Percentiles rank a stretch among this genome's conserved stretches.
phyloP scores from a whole-genome alignment of 2,888 invertebrate genomes.

The Selenia dentaria region DNA sequence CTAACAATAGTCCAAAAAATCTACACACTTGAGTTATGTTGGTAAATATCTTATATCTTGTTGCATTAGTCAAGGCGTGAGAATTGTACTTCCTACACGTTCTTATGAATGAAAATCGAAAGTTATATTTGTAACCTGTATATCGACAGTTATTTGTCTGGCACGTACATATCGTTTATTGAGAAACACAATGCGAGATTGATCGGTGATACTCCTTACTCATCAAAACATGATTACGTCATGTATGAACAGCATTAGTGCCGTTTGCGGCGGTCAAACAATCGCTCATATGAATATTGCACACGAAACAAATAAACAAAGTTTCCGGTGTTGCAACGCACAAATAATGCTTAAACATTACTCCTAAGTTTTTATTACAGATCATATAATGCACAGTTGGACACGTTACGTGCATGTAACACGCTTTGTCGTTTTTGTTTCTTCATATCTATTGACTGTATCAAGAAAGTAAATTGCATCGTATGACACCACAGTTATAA shows the following conservation, averaged over 20 bases:
- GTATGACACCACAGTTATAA: slow-evolving; percentile 6
- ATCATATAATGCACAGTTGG: slow-evolving; percentile 12
- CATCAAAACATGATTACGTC: slow-evolving; percentile 50
- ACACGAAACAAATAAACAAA: slow-evolving; percentile 39
- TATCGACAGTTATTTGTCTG: slow-evolving; percentile 25
- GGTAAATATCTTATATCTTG: slow-evolving; percentile 30
- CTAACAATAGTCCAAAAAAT: slow-evolving; percentile 37
- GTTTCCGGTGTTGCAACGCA: slow-evolving; percentile 45
- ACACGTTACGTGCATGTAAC: neutral
- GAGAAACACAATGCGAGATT: slow-evolving; percentile 25
- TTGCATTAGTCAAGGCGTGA: slow-evolving; percentile 35
- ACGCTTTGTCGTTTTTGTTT: slow-evolving; percentile 2
- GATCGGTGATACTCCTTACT: slow-evolving; percentile 39
- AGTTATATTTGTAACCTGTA: slow-evolving; percentile 26
- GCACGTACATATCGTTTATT: slow-evolving; percentile 17
- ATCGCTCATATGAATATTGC: slow-evolving; percentile 31
- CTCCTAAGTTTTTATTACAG: slow-evolving; percentile 10
- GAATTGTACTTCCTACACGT: slow-evolving; percentile 38
- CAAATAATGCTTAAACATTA: slow-evolving; percentile 16
- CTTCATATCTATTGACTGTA: slow-evolving; percentile 1
- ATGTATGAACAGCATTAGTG: slow-evolving; percentile 29
- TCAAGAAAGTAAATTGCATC: slow-evolving; percentile 11
- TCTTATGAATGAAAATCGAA: slow-evolving; percentile 36
- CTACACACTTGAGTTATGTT: slow-evolving; percentile 32
- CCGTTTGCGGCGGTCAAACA: slow-evolving; percentile 24